Base-by-base conservation (phyloP, 2,888 invertebrate species). In the Alentia gelatinosa region DNA sequence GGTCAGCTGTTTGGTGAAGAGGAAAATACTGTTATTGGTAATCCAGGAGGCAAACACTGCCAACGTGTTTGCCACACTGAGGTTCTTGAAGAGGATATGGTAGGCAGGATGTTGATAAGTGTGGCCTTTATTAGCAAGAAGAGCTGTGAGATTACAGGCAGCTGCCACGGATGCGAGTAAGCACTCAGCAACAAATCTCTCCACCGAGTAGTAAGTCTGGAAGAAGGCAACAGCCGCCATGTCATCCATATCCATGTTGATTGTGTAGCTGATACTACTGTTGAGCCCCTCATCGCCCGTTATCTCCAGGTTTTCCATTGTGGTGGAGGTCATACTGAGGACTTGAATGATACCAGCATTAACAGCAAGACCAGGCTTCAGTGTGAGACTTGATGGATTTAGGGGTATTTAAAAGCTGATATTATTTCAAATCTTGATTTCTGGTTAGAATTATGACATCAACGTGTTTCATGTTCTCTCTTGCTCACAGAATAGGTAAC, bases 101-200 rank as follows among this genome's bases (percentile, higher is more conserved):
- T 89, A 89, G 1, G 89, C 89, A 1, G 63, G 89, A 40, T 89
- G 89, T 30, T 89, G 89, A 30, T 89, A 89, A 23, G 50, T 56
- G 26, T 89, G 89, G 3, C 89, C 89, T 74, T 39, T 89, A 40
- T 56, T 89, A 19, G 56, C 30, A 9, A 37, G n/a, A 7, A 89
- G 40, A 1, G 68, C 89, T 19, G 56, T 89, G 15, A 37, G 23
- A 68, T 89, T 89, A 30, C 89, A 89, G 15, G n/a, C 68, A 0
- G 56, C 89, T 26, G 89, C 50, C 3, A 89, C 3, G 3, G 40
- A 37, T 33, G 89, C 89, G 1, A 89, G 74, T 5, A 89, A 19
- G 39, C 89, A 89, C 26, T 89, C 89, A 35, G 23, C 68, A 23
- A 68, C 74, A 39, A 89, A 89, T 26, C 89, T 4, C 74, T 68